Conservation (phyloP, 2,797 vertebrate genomes). For the Kryptopterus vitreolus region DNA sequence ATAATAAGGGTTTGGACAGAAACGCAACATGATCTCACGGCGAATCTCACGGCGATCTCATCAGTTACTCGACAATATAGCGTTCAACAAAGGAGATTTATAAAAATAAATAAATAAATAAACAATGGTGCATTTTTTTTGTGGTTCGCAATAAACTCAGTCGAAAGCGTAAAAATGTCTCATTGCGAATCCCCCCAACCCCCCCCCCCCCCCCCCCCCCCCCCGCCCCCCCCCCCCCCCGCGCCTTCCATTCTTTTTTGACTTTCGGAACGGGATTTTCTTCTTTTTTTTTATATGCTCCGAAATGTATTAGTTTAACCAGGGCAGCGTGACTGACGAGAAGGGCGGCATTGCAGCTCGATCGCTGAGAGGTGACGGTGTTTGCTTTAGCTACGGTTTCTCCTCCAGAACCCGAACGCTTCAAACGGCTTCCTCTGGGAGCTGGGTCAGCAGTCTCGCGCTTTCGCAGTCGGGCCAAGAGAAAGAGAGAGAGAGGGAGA, state of each 20-base stretch:
- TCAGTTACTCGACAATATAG: background rate
- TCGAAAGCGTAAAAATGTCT: slow-evolving; percentile 5
- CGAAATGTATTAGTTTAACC: slow-evolving; percentile 31
- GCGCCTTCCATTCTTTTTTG: too few relatives aligned
- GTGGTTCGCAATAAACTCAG: slow-evolving; percentile 4
- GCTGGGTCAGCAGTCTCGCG: slow-evolving; percentile 70
- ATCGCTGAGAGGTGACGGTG: slow-evolving; percentile 53
- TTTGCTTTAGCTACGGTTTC: slow-evolving; percentile 79
- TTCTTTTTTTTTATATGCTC: slow-evolving; percentile 5
- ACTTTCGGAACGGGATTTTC: background rate
- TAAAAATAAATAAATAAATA: too few relatives aligned
- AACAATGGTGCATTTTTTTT: background rate
- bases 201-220: too few relatives aligned
- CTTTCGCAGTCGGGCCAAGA: slow-evolving; percentile 40
- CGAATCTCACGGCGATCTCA: background rate
- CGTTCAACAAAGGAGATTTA: background rate
- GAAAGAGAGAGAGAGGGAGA: slow-evolving; percentile 47
- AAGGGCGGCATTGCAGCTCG: background rate
- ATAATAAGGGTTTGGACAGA: background rate
- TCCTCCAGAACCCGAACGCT: slow-evolving; percentile 58
- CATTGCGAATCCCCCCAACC: too few relatives aligned
- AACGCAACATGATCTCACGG: background rate
- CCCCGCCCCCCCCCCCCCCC: too few relatives aligned
- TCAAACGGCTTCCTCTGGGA: slow-evolving; percentile 71
- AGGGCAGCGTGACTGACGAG: slow-evolving; percentile 22